Conservation (phyloP, 1,140 invertebrate species). For the Aphelinus atriplicis region DNA sequence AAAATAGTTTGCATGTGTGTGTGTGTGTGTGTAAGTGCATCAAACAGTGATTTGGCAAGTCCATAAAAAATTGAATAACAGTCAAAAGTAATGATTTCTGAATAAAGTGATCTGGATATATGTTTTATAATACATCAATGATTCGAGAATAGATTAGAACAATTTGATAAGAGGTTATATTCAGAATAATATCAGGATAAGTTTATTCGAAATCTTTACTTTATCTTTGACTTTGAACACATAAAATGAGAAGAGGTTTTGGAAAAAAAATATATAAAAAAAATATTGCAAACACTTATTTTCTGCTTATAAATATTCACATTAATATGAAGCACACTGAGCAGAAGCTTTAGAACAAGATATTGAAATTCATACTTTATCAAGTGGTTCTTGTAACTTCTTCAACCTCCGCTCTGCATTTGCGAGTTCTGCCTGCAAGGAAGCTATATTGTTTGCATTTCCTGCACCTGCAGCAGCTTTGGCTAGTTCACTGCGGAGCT, state of each 20-base stretch:
- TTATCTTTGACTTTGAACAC: too few species aligned
- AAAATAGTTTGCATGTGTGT: too few species aligned
- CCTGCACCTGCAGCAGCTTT: conserved; percentile 65
- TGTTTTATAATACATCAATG: too few species aligned
- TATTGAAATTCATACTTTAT: conserved; percentile 37
- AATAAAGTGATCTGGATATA: background rate
- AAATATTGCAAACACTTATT: conserved; percentile 24
- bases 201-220: too few species aligned
- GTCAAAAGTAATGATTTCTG: conserved; percentile 2
- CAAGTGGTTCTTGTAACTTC: conserved; percentile 71
- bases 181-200: too few species aligned
- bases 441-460: conserved; percentile 58
- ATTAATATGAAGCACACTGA: conserved; percentile 25
- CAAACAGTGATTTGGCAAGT: conserved; percentile 21
- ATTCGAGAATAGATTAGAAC: too few species aligned
- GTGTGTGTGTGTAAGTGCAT: conserved; percentile 7
- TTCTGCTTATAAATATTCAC: conserved; percentile 33
- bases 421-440: conserved; percentile 65
- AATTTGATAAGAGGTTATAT: too few species aligned
- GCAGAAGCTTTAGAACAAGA: conserved; percentile 14
- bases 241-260: too few species aligned
- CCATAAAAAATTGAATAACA: conserved; percentile 12
- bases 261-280: background rate
- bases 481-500: conserved; percentile 71
- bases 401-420: conserved; percentile 72